Conservation (phyloP, 2,888 invertebrate species). For the Metacarcinus magister region DNA sequence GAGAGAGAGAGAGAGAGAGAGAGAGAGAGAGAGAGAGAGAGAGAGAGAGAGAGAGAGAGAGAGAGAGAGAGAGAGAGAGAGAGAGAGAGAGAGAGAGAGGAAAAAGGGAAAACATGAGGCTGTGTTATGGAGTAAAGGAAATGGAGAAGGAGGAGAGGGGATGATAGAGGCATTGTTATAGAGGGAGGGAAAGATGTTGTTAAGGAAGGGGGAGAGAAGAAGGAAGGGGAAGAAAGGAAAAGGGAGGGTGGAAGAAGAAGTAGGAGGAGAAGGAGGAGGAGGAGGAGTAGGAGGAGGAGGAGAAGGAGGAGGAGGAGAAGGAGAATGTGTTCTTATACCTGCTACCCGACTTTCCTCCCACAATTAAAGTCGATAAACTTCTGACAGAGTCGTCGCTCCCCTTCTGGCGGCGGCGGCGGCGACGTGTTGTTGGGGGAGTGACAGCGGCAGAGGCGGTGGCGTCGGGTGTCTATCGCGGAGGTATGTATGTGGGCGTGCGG, state of each 20-base stretch:
- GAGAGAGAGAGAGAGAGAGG: no score
- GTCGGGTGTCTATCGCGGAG: background rate
- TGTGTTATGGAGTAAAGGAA: no score
- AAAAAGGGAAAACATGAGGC: no score
- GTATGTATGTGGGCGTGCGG: background rate
- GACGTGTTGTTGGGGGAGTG: background rate
- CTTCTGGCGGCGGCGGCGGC: background rate
- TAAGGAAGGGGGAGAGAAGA: background rate
- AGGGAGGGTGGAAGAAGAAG: background rate
- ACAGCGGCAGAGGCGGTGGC: background rate
- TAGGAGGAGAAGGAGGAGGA: background rate
- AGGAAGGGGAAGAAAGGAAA: no score
- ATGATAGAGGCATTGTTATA: no score
- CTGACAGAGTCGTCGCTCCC: background rate
- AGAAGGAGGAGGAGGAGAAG: background rate
- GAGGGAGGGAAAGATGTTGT: no score
- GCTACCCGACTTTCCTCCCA: conserved; percentile 13
- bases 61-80: no score
- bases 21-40: no score
- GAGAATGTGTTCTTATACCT: background rate
- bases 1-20: no score
- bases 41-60: no score
- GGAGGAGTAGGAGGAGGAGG: background rate
- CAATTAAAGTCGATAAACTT: conserved; percentile 14
- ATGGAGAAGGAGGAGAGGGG: no score